Base-by-base conservation (phyloP, 2,888 invertebrate species). In the Clepsis dumicolana region DNA sequence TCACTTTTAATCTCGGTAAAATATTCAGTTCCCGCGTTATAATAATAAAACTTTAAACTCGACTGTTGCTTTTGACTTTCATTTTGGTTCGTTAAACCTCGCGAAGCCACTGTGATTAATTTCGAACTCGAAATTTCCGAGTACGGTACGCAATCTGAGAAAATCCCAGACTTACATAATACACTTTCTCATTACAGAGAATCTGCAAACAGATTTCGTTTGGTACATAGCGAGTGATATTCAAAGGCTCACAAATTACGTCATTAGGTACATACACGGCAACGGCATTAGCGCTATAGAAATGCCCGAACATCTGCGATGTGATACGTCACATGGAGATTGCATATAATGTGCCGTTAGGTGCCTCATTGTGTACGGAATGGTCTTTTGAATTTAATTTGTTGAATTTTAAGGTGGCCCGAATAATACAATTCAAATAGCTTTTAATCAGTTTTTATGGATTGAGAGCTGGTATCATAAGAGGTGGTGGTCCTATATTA, bases 171-270 rank as follows among this genome's bases (percentile, higher is more conserved):
- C 14, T 5, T 18, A 18, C 35, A 8, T 7, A 35, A 21, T 35
- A 4, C 4, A 41, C 18, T n/a, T 29, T 14, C 14, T 65, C 24
- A 65, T 60, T 41, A 44, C 16, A 32, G 60, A 60, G 14, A 54
- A 44, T 18, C 32, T 14, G 21, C 14, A 44, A 66, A 54, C 18
- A 27, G 14, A 35, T 16, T 53, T 44, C 25, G 44, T 61, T 54
- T 54, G 32, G 35, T 35, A 52, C 18, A n/a, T n/a, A 53, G 60
- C 3, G 61, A 29, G 56, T 56, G 62, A 52, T 25, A 61, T 35
- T 67, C 62, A 67, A 67, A 67, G 27, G 56, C 56, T 35, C 35
- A 61, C 66, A 62, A 66, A 66, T 56, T 35, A 62, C 62, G 29
- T 27, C 27, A 50, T 56, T 62, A 66, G 62, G 35, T 50, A 57